phyloP scores from a whole-genome alignment of 2,113 vertebrate species.

The Engystomops pustulosus region DNA sequence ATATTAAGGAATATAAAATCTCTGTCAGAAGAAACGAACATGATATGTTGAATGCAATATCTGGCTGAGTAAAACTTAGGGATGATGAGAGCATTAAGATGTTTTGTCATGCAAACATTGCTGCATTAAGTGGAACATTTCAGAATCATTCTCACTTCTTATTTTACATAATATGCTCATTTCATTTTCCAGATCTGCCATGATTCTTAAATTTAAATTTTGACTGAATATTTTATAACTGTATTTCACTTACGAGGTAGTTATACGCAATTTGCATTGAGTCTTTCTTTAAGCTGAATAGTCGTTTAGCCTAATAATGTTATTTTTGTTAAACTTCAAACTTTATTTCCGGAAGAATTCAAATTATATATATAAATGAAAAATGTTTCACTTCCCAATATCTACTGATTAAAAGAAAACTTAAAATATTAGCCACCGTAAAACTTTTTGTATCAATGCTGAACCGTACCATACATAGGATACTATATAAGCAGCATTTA shows the following conservation, averaged over 20 bases:
- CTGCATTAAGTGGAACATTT: constrained; percentile 53
- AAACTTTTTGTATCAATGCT: neutral
- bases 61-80: constrained; percentile 39
- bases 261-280: constrained; percentile 39
- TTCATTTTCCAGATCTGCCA: constrained; percentile 46
- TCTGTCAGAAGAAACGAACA: constrained; percentile 24
- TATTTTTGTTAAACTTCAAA: constrained; percentile 6
- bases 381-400: neutral
- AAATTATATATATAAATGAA: neutral
- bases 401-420: neutral
- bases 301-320: constrained; percentile 31
- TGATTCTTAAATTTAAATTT: constrained; percentile 47
- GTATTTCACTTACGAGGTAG: constrained; percentile 33
- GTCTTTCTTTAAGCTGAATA: constrained; percentile 1
- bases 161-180: constrained; percentile 51
- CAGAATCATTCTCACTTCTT: constrained; percentile 29
- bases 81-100: constrained; percentile 54
- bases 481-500: too few species aligned
- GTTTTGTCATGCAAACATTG: constrained; percentile 58
- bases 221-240: constrained; percentile 46
- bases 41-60: constrained; percentile 45
- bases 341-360: constrained; percentile 1
- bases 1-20: constrained; percentile 43
- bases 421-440: neutral
- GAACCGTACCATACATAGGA: too few species aligned